Base-by-base conservation (phyloP, 2,113 vertebrate genomes). In the Pseudorhombus dupliciocellatus region DNA sequence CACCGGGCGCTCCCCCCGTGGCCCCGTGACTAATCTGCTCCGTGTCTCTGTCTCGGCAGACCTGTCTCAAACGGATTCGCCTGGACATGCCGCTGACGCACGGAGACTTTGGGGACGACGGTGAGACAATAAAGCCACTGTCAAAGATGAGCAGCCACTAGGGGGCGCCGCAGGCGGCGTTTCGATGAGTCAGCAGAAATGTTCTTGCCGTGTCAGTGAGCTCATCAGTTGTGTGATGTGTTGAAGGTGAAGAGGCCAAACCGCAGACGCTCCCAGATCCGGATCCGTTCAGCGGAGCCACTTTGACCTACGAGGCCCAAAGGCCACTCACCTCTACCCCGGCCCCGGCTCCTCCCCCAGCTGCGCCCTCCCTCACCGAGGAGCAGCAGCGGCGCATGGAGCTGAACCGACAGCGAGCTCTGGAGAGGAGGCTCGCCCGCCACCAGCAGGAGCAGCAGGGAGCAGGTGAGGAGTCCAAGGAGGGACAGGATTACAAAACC, bases 31-130 rank as follows among this genome's bases (percentile, higher is more conserved):
- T 34, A 7, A 22, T 26, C 24, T 10, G 14, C 7, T 56, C 6
- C 7, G 20, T 52, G 42, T 52, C 1, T 0, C 21, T 22, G 11
- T 56, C 11, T 80, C 70, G 84, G 57, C 86, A 99, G 98, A 97
- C 96, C 1, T 99, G 97, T 88, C 94, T 99, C 15, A 99, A 98
- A 87, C 87, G 94, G 88, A 99, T 99, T 80, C 94, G 98, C 37
- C 93, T 99, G 77, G 97, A 99, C 87, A 95, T 99, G 80, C 97
- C 97, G 11, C 80, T 98, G 87, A 80, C 93, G 37, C 94, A 96
- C 16, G 94, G 98, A 44, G 97, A 98, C 57, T 99, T 94, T 20
- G 90, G 69, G 69, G 92, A 93, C 5, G 90, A 93, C 73, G 94
- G 94, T 91, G 83, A 87, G 90, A 51, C 26, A 57, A 18, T 8